Evolutionary conservation across 2,888 invertebrate genomes (phyloP).

Genomic region (Melanotus villosus): DNA sequence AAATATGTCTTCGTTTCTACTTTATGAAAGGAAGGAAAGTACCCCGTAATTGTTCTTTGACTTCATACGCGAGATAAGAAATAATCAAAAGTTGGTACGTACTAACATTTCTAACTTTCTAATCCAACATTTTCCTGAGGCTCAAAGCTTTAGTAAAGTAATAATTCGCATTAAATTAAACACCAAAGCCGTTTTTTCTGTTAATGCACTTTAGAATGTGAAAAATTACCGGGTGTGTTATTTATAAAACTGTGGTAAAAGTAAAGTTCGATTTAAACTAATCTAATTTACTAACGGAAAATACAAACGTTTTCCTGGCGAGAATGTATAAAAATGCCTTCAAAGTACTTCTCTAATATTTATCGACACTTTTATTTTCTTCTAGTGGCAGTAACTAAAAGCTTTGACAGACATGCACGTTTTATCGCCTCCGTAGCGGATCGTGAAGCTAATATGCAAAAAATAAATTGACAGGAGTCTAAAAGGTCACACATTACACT

Average conservation of each 20-base stretch:
- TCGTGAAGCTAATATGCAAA: conserved; percentile 6
- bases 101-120: conserved; percentile 22
- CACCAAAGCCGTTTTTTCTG: not conserved
- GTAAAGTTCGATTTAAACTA: too few relatives aligned
- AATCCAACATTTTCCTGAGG: not conserved
- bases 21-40: not conserved
- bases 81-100: conserved; percentile 10
- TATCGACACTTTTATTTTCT: too few relatives aligned
- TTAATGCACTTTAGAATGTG: too few relatives aligned
- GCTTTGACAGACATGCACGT: not conserved
- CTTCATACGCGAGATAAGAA: conserved; percentile 12
- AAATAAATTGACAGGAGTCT: conserved; percentile 12
- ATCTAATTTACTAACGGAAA: too few relatives aligned
- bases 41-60: not conserved
- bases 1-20: conserved; percentile 1
- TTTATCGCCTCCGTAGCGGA: conserved; percentile 17
- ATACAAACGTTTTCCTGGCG: too few relatives aligned
- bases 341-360: too few relatives aligned
- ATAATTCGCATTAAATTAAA: not conserved
- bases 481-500: conserved; percentile 9
- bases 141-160: not conserved
- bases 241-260: too few relatives aligned
- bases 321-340: too few relatives aligned
- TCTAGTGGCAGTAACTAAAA: too few relatives aligned
- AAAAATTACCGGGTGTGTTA: too few relatives aligned